A percentile compares a stretch with the other conserved stretches of the same genome.
Evolutionary conservation across 2,113 vertebrate genomes (phyloP).

Genomic region (Grallaria varia): DNA sequence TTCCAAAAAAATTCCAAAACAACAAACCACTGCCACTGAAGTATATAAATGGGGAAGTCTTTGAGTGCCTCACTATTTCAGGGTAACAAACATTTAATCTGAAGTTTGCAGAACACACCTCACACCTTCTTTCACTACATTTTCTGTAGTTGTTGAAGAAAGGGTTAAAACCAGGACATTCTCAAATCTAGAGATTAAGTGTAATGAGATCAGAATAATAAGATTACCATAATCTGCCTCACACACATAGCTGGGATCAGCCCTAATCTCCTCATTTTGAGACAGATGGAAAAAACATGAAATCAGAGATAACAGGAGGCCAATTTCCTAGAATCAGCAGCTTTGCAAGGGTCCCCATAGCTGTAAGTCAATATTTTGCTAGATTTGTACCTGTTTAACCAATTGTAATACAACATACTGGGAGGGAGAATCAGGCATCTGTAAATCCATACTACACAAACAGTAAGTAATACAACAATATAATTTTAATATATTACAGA

Average conservation of each 20-base stretch:
- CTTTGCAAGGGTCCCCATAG: not conserved
- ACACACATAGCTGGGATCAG: conserved; percentile 30
- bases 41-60: not conserved
- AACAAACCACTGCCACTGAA: not conserved
- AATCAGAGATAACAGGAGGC: conserved; percentile 48
- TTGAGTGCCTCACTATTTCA: not conserved
- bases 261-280: conserved; percentile 60
- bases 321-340: conserved; percentile 44
- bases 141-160: not conserved
- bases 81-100: not conserved
- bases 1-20: not conserved
- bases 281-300: conserved; percentile 58
- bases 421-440: not conserved
- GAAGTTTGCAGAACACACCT: not conserved
- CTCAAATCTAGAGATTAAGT: conserved; percentile 6
- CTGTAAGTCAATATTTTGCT: conserved; percentile 37
- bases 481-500: not conserved
- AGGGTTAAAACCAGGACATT: conserved; percentile 32
- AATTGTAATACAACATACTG: not conserved
- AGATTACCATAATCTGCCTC: conserved; percentile 51
- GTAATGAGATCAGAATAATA: conserved; percentile 67
- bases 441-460: not conserved
- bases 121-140: not conserved
- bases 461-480: not conserved
- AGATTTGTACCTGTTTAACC: conserved; percentile 2